These are phyloP conservation scores for Chionis minor DNA, from an alignment of 2,113 vertebrate genomes.

Conservation along the genomic window DNA sequence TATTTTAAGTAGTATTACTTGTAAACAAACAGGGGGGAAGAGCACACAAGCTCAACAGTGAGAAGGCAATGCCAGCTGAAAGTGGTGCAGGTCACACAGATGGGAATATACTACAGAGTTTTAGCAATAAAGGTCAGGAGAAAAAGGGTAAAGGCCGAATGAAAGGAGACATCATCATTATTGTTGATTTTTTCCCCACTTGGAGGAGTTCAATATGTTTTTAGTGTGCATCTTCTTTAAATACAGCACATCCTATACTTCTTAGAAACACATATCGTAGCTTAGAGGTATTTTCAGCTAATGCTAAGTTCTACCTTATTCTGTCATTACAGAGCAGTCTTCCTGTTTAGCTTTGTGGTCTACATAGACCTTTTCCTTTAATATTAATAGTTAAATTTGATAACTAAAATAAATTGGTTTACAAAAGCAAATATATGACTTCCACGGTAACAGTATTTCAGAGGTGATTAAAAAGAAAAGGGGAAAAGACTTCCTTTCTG, in stretches of 20 bases:
- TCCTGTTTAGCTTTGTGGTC: not conserved
- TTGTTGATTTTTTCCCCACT: not conserved
- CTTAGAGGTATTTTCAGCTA: not conserved
- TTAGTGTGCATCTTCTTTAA: not conserved
- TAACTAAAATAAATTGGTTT: not conserved
- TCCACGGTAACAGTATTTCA: not conserved
- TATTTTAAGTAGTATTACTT: not conserved
- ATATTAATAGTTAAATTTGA: not conserved
- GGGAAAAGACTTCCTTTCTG: not conserved
- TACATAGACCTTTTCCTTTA: not conserved
- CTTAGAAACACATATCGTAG: not conserved
- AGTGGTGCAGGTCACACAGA: rapidly evolving
- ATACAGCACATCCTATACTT: not conserved
- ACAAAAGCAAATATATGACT: not conserved
- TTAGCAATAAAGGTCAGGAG: not conserved
- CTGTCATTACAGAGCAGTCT: not conserved
- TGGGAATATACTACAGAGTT: rapidly evolving
- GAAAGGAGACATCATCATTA: rapidly evolving
- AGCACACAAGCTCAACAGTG: not conserved
- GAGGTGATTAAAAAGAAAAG: not conserved
- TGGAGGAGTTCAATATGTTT: not conserved
- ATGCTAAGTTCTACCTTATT: not conserved
- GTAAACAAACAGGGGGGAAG: not conserved
- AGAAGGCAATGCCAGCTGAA: not conserved
- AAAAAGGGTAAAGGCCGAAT: not conserved